A percentile compares a stretch with the other conserved stretches of the same genome.
phyloP scores from a whole-genome alignment of 2,797 vertebrate species.

The Poecile montanus region DNA sequence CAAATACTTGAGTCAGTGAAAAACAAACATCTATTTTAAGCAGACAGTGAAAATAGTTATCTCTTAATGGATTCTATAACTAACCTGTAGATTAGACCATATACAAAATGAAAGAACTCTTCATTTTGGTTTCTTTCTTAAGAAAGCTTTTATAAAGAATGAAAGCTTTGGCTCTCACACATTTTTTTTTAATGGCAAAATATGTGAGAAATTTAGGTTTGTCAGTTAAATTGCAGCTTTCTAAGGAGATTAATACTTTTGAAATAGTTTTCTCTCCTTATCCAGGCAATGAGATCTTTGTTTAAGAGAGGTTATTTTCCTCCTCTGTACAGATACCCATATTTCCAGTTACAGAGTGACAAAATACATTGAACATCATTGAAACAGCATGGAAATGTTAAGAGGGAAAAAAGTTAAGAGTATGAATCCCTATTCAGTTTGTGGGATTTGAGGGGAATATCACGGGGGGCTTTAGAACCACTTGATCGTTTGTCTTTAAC shows the following conservation, averaged over 20 bases:
- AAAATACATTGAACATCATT: not conserved
- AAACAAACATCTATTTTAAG: not conserved
- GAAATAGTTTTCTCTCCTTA: not conserved
- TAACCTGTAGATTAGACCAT: not conserved
- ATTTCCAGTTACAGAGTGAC: not conserved
- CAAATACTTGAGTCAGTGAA: not conserved
- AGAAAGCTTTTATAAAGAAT: not conserved
- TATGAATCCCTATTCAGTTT: not conserved
- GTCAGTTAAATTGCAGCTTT: not conserved
- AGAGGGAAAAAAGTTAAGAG: not conserved
- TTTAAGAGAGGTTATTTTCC: not conserved
- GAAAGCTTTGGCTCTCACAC: not conserved
- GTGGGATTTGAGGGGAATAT: not conserved
- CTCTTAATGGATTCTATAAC: not conserved
- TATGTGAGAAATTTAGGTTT: not conserved
- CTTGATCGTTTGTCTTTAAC: not conserved
- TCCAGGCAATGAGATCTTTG: not conserved
- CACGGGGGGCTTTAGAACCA: not conserved
- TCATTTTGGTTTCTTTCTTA: not conserved
- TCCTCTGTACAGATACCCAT: not conserved
- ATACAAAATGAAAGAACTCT: not conserved
- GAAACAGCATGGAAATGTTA: not conserved
- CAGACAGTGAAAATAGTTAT: not conserved
- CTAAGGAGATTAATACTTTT: not conserved
- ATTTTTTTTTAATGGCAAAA: not conserved